These are phyloP conservation scores for Pristionchus japonicus DNA, from an alignment of 2,888 invertebrate genomes.

Conservation along the genomic window DNA sequence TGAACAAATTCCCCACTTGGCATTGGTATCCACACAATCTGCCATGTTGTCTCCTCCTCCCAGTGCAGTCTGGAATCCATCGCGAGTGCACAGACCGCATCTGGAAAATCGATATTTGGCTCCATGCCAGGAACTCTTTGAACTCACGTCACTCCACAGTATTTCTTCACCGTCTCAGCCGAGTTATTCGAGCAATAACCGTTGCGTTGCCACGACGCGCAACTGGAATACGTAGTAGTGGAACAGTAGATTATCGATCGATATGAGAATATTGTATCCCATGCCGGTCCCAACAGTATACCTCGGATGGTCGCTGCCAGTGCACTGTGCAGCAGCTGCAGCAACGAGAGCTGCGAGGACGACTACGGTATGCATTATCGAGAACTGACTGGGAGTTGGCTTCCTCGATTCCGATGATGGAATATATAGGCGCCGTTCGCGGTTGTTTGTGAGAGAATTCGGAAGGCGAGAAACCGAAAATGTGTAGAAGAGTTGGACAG, in stretches of 20 bases:
- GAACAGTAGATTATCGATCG: no score
- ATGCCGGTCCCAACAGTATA: background rate
- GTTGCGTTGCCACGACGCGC: background rate
- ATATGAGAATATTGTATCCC: no score
- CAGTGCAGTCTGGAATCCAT: conserved; percentile 9
- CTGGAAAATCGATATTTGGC: background rate
- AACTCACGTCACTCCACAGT: conserved; percentile 31
- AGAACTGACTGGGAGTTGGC: background rate
- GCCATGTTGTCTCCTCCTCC: conserved; percentile 5
- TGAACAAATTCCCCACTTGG: background rate
- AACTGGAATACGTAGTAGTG: background rate
- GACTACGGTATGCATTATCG: conserved; percentile 31
- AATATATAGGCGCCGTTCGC: background rate
- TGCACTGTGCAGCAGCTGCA: conserved; percentile 18
- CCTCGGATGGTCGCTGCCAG: conserved; percentile 21
- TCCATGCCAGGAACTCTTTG: background rate
- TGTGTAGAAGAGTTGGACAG: background rate
- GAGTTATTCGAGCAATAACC: background rate
- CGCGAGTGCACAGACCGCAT: background rate
- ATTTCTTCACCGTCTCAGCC: conserved; percentile 9
- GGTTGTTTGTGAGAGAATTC: background rate
- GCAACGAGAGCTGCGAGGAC: background rate
- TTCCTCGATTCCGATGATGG: background rate
- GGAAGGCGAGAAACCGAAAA: background rate
- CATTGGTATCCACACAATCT: background rate